Conservation (phyloP, 2,113 vertebrate species). For the Pandion haliaetus region DNA sequence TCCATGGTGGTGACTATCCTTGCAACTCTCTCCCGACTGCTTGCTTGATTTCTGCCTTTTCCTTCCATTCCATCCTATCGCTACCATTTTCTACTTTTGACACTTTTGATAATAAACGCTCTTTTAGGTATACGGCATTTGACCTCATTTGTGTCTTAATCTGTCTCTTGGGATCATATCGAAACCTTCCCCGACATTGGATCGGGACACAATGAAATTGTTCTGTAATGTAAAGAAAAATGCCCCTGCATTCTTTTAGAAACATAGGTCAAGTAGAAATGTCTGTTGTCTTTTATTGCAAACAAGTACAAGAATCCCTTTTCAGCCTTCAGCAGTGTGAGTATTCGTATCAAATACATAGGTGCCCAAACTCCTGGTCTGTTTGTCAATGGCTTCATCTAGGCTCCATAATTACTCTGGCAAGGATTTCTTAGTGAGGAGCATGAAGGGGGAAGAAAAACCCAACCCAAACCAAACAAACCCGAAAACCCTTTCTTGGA, state of each 20-base stretch:
- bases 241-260: not conserved
- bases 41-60: no score
- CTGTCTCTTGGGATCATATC: no score
- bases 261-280: not conserved
- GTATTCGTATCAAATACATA: rapidly evolving
- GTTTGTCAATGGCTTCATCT: not conserved
- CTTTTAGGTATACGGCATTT: no score
- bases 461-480: not conserved
- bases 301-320: not conserved
- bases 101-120: no score
- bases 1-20: no score
- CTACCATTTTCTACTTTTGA: no score
- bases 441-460: not conserved
- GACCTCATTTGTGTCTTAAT: no score
- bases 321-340: not conserved
- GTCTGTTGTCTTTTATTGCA: not conserved
- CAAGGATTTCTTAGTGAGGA: not conserved
- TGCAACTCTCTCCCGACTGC: no score
- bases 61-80: no score
- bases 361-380: not conserved
- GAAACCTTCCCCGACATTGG: no score
- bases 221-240: not conserved
- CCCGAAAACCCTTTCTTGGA: rapidly evolving
- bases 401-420: not conserved
- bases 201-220: no score